Percentiles rank a stretch among this genome's conserved stretches.
phyloP scores from a whole-genome alignment of 2,888 invertebrate genomes.

The Agrotis segetum region DNA sequence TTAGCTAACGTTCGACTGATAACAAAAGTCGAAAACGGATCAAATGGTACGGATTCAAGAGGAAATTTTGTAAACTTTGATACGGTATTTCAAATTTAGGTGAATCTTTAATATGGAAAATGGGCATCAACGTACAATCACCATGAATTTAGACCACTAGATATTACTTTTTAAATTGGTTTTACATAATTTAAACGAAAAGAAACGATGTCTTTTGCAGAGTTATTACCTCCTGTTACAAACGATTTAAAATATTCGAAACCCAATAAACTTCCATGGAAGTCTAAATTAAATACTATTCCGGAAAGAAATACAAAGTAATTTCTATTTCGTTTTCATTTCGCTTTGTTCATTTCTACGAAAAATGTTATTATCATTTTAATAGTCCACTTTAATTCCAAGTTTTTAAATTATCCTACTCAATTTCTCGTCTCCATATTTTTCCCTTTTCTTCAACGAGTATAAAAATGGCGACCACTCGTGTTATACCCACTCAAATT shows the following conservation, averaged over 20 bases:
- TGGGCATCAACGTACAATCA: too few species aligned
- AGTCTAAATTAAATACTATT: neutral
- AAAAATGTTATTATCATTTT: neutral
- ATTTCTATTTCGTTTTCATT: neutral
- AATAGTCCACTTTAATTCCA: neutral
- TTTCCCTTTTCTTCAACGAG: neutral
- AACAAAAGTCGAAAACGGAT: too few species aligned
- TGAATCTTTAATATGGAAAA: too few species aligned
- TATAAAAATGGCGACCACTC: neutral
- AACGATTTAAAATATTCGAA: neutral
- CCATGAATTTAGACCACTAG: too few species aligned
- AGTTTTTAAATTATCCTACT: conserved; percentile 6
- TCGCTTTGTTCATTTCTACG: neutral
- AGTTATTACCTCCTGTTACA: neutral
- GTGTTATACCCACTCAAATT: conserved; percentile 5
- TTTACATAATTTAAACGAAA: too few species aligned
- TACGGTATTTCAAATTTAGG: too few species aligned
- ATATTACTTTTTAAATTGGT: too few species aligned
- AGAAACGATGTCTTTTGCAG: neutral
- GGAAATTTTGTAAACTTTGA: too few species aligned
- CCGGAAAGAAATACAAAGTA: neutral
- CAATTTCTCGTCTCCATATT: conserved; percentile 4
- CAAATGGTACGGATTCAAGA: too few species aligned
- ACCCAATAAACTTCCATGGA: too few species aligned
- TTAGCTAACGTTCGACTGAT: too few species aligned